Evolutionary conservation across 1,140 invertebrate genomes (phyloP), one percentile per base, ranked within the genome.

Genomic region (Drosophila equinoxialis): DNA sequence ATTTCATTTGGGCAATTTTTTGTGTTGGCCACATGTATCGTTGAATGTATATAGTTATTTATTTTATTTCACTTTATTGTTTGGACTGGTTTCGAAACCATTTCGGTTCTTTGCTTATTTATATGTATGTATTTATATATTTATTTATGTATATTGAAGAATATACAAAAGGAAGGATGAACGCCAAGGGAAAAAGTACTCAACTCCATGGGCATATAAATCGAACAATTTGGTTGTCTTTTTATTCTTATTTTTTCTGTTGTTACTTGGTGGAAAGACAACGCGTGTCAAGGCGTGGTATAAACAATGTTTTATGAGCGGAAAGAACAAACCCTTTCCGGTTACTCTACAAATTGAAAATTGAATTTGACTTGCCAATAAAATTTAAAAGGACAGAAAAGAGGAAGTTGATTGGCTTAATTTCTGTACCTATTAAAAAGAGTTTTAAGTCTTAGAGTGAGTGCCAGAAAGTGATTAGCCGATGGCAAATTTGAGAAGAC

Each of bases 111-210:
- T 79, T 30, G 5, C 30, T 30, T 30, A 30, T 30, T 30, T 86
- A 86, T 81, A 86, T 68, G 68, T 65, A 68, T 79, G 58, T 74
- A 78, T 85, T 81, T 65, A 71, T 76, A 58, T 78, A 79, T 85
- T 81, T 76, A 82, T 84, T 80, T 85, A 80, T 85, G 77, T 80
- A 71, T 81, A 70, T 69, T 51, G 59, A 17, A 60, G 75, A 41
- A 37, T 37, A 4, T 20, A 14, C 10, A 1, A 33, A 39, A 23
- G 65, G 42, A 30, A 48, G 57, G 59, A 48, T 41, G 64, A 26
- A 37, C 23, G 51, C 64, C 59, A 70, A 73, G 39, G 62, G 51
- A 45, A 61, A 57, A 55, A 65, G 17, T 26, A 37, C 10, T 37
- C 35, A 8, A 37, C 30, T 33, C 41, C 35, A 17, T 33, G 41